Evolutionary conservation across 2,113 vertebrate genomes (phyloP).

Genomic region (Chloroceryle aenea): DNA sequence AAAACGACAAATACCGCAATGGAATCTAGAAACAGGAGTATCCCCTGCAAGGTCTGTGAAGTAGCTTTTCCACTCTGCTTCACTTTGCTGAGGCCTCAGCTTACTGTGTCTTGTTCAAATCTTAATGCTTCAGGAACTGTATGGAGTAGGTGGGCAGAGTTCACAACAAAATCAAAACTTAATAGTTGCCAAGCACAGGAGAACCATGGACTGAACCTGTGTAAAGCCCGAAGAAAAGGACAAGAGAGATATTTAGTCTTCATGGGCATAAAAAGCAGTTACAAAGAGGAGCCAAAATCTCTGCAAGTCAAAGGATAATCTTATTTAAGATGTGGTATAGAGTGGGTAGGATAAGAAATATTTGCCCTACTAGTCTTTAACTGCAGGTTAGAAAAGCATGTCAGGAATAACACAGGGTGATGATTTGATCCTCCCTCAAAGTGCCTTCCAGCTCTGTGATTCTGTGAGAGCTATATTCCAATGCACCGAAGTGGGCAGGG

Average conservation of each 20-base stretch:
- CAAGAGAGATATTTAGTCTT: not conserved
- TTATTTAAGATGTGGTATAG: not conserved
- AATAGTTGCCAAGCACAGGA: not conserved
- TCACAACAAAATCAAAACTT: not conserved
- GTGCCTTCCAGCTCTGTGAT: not conserved
- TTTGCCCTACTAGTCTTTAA: not conserved
- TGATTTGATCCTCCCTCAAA: not conserved
- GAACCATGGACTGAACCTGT: not conserved
- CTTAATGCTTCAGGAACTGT: not conserved
- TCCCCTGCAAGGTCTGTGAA: not conserved
- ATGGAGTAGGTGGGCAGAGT: not conserved
- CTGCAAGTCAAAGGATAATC: not conserved
- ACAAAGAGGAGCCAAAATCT: not conserved
- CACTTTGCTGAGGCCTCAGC: not conserved
- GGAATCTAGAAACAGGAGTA: not conserved
- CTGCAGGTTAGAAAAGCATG: not conserved
- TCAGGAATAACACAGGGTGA: not conserved
- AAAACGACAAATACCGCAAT: not conserved
- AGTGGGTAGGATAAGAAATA: not conserved
- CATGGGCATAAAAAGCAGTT: not conserved
- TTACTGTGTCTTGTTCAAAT: not conserved
- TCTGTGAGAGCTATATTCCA: not conserved
- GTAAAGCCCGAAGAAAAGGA: not conserved
- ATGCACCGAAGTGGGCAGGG: not conserved
- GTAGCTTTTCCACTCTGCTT: not conserved